Percentiles rank a stretch among this genome's conserved stretches.
These are phyloP conservation scores for Penelope pileata DNA, from an alignment of 2,113 vertebrate genomes.

Conservation along the genomic window DNA sequence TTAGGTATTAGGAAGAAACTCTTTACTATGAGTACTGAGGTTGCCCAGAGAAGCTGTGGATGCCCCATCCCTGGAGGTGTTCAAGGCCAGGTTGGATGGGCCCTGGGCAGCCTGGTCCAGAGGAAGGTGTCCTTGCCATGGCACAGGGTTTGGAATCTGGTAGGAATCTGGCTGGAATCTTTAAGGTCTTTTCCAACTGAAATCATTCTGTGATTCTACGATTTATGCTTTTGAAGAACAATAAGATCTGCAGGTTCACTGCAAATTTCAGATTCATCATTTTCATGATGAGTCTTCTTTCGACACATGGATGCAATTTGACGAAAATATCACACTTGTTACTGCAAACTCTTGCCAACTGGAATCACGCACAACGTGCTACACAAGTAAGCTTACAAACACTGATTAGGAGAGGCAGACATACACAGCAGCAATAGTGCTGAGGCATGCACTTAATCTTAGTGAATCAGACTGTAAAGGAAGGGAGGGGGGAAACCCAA, in stretches of 20 bases:
- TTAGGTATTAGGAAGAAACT: neutral
- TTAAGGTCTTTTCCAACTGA: neutral
- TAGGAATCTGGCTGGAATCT: too few relatives aligned
- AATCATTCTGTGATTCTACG: neutral
- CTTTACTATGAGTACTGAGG: neutral
- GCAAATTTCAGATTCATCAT: neutral
- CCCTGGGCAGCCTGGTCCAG: neutral
- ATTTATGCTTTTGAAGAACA: neutral
- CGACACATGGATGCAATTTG: neutral
- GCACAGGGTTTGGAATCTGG: neutral
- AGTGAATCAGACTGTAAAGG: neutral
- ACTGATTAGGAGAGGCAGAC: neutral
- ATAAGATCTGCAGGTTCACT: neutral
- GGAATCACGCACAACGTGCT: neutral
- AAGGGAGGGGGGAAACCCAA: neutral
- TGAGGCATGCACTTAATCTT: neutral
- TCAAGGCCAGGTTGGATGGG: neutral
- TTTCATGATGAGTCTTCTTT: neutral
- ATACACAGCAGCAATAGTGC: neutral
- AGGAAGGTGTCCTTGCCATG: neutral
- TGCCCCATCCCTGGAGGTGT: neutral
- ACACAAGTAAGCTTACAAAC: neutral
- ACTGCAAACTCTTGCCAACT: constrained; percentile 12
- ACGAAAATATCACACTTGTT: neutral
- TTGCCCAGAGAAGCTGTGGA: neutral